These are phyloP conservation scores for Pollenia griseotomentosa DNA, from an alignment of 2,888 invertebrate species.

Conservation along the genomic window DNA sequence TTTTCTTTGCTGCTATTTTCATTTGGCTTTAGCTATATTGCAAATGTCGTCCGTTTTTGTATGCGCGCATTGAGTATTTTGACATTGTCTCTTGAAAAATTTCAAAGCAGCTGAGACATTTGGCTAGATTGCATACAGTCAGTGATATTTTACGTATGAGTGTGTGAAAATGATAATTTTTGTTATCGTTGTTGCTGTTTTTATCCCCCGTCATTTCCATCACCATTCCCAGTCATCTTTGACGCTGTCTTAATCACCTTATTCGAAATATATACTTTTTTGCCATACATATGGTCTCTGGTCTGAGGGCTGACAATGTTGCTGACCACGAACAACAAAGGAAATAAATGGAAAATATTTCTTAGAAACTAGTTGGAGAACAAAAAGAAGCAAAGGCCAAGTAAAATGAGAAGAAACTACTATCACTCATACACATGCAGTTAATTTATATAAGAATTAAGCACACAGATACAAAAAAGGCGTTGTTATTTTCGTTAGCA, in stretches of 20 bases:
- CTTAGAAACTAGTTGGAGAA: conserved; percentile 59
- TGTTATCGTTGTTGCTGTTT: neutral
- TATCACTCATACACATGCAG: conserved; percentile 46
- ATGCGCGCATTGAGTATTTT: conserved; percentile 73
- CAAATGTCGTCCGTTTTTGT: conserved; percentile 61
- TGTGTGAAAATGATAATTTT: conserved; percentile 31
- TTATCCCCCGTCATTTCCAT: conserved; percentile 1
- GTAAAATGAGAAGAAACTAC: conserved; percentile 56
- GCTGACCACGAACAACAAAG: conserved; percentile 72
- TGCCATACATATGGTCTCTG: conserved; percentile 43
- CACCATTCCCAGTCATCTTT: conserved; percentile 8
- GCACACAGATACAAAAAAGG: conserved; percentile 64
- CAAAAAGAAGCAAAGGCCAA: conserved; percentile 24
- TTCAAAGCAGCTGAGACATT: conserved; percentile 52
- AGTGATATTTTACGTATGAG: neutral
- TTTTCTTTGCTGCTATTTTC: conserved; percentile 51
- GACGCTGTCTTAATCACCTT: conserved; percentile 28
- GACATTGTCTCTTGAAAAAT: conserved; percentile 73
- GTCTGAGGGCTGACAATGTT: conserved; percentile 49
- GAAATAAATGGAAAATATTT: conserved; percentile 58
- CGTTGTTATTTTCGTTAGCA: conserved; percentile 68
- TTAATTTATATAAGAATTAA: conserved; percentile 14
- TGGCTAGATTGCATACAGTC: conserved; percentile 55
- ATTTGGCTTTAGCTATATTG: conserved; percentile 51
- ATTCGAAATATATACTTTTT: neutral